These are phyloP conservation scores for Phalloptychus januarius DNA, from an alignment of 2,797 vertebrate species.

Conservation along the genomic window DNA sequence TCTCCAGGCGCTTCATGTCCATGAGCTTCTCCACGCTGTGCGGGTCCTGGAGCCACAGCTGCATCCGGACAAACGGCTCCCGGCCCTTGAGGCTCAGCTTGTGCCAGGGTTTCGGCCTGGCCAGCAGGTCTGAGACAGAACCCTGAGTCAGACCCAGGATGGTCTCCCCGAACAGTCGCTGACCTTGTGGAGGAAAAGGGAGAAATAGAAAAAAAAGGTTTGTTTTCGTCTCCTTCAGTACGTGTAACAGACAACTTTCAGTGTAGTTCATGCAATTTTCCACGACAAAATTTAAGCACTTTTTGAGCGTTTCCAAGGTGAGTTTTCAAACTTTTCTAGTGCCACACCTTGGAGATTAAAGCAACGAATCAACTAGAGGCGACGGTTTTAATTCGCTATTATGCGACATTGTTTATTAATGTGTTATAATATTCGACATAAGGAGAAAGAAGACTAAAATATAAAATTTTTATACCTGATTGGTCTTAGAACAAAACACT, in stretches of 20 bases:
- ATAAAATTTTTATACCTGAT: no score
- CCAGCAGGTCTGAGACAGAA: slow-evolving; percentile 98
- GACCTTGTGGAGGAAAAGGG: slow-evolving; percentile 75
- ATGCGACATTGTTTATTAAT: no score
- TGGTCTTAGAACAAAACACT: no score
- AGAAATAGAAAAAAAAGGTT: neutral
- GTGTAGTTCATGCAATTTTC: neutral
- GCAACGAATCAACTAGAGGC: no score
- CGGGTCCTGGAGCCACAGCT: slow-evolving; percentile 97
- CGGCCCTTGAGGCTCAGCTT: slow-evolving; percentile 98
- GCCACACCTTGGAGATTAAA: no score
- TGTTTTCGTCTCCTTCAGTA: neutral
- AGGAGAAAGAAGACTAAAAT: no score
- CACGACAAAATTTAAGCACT: no score
- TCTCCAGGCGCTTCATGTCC: slow-evolving; percentile 99
- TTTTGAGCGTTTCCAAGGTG: no score
- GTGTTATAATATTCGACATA: no score
- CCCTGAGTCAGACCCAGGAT: slow-evolving; percentile 98
- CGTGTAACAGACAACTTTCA: neutral
- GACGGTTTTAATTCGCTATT: no score
- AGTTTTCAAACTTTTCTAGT: no score
- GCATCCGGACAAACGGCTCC: slow-evolving; percentile 98
- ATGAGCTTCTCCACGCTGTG: slow-evolving; percentile 99
- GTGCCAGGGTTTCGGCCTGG: slow-evolving; percentile 99
- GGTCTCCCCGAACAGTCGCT: slow-evolving; percentile 97